Evolutionary conservation across 2,797 vertebrate species (phyloP), one percentile per base, ranked within the genome.

Genomic region (Strix occidentalis): DNA sequence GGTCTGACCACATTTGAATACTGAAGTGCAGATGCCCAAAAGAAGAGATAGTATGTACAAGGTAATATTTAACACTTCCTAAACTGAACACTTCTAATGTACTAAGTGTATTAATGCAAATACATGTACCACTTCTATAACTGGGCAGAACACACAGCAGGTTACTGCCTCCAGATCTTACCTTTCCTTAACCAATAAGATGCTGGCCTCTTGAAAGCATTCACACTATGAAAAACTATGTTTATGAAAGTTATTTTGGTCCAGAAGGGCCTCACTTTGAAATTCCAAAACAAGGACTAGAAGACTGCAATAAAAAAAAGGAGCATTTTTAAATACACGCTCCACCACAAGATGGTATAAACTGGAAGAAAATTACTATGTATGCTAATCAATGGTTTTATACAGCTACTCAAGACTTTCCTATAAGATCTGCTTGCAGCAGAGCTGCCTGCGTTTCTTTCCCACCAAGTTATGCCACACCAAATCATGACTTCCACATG

Each of bases 341-440:
- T 94, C 33, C 33, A 93, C 96, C 96, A 90, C 96, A 97, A 87
- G 93, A 97, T 20, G 81, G 89, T 93, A 96, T 95, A 94, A 95
- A 97, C 92, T 89, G 94, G 89, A 95, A 90, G 95, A 96, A 97
- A 96, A 97, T 97, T 97, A 95, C 95, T 93, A 97, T 35, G 94
- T 96, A 87, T 89, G 76, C 91, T 96, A 92, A 97, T 96, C 95
- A 93, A 95, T 70, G 95, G 95, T 85, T 97, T 95, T 95, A 95
- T 83, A 92, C 83, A 78, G 43, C 90, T 94, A 90, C 84, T 96
- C 72, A 56, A 85, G 87, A 82, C 39, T 93, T 95, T 94, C 93
- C 95, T 97, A 82, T 51, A 95, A 79, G 82, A 90, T 87, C 65
- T 63, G 88, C 93, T 75, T 37, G 2, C 78, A 95, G 68, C 10